Evolutionary conservation across 2,888 invertebrate genomes (phyloP).

Genomic region (Mimachlamys varia): DNA sequence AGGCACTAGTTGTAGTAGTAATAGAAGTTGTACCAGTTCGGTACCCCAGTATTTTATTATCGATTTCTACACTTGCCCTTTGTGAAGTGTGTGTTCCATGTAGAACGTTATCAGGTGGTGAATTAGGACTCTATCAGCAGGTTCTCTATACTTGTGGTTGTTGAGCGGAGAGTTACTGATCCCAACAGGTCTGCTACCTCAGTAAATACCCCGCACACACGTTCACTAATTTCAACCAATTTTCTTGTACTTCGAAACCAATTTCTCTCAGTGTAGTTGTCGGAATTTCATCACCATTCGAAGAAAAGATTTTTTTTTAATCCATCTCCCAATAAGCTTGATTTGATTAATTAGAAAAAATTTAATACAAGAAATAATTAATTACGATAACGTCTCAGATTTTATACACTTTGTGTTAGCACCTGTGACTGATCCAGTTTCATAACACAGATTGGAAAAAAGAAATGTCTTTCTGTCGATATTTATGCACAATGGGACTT

Average conservation of each 20-base stretch:
- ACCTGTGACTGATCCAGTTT: not conserved
- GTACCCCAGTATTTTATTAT: slow-evolving; percentile 32
- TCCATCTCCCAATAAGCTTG: not conserved
- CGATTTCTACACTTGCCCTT: slow-evolving; percentile 14
- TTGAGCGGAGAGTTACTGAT: not conserved
- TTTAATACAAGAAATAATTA: not conserved
- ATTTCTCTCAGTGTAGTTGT: not conserved
- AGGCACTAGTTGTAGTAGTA: not conserved
- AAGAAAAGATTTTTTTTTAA: not conserved
- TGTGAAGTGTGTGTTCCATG: slow-evolving; percentile 36
- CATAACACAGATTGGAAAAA: not conserved
- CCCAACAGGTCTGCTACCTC: not conserved
- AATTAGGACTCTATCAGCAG: not conserved
- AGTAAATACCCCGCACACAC: not conserved
- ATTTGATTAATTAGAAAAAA: slow-evolving; percentile 31
- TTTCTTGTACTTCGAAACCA: slow-evolving; percentile 5
- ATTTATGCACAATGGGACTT: not conserved
- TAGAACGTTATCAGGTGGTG: slow-evolving; percentile 17
- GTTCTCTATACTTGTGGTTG: not conserved
- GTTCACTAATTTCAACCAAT: not conserved
- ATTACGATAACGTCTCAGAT: not conserved
- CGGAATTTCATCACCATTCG: not conserved
- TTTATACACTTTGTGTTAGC: not conserved
- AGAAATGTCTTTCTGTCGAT: not conserved
- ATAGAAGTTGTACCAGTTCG: not conserved